Evolutionary conservation across 2,888 invertebrate genomes (phyloP).

Genomic region (Meiosimyza platycephala): DNA sequence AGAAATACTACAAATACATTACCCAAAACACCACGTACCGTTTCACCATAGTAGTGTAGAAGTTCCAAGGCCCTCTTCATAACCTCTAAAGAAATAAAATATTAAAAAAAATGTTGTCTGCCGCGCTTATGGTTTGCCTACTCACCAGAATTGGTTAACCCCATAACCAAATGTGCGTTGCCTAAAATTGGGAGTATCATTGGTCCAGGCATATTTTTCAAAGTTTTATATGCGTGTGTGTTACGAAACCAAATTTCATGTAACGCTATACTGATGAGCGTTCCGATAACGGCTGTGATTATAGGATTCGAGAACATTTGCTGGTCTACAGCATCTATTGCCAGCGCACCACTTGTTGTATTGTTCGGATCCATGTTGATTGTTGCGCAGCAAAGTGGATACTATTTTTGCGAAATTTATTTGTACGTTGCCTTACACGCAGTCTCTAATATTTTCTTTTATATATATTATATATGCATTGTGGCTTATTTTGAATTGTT

Average conservation of each 20-base stretch:
- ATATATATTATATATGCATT: too few species aligned
- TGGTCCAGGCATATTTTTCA: conserved; percentile 78
- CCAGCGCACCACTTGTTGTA: too few species aligned
- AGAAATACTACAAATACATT: conserved; percentile 77
- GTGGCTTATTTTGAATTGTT: too few species aligned
- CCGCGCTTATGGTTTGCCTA: not conserved
- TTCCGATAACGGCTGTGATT: conserved; percentile 54
- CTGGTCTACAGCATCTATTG: too few species aligned
- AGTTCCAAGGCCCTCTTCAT: conserved; percentile 52
- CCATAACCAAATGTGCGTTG: conserved; percentile 75
- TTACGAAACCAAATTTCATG: conserved; percentile 68
- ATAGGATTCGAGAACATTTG: conserved; percentile 46
- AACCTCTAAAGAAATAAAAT: conserved; percentile 47
- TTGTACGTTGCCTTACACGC: too few species aligned
- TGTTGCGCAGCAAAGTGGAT: too few species aligned
- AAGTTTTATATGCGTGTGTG: conserved; percentile 71
- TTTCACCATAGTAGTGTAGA: conserved; percentile 70
- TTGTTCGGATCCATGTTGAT: too few species aligned
- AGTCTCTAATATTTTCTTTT: too few species aligned
- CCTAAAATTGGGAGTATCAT: conserved; percentile 75
- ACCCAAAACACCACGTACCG: conserved; percentile 82
- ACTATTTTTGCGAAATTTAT: too few species aligned
- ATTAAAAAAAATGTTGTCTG: not conserved
- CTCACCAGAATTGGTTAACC: conserved; percentile 74
- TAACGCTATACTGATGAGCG: conserved; percentile 48